A percentile compares a stretch with the other conserved stretches of the same genome.
These are phyloP conservation scores for Thalassoma bifasciatum DNA, from an alignment of 2,113 vertebrate species.

Conservation along the genomic window DNA sequence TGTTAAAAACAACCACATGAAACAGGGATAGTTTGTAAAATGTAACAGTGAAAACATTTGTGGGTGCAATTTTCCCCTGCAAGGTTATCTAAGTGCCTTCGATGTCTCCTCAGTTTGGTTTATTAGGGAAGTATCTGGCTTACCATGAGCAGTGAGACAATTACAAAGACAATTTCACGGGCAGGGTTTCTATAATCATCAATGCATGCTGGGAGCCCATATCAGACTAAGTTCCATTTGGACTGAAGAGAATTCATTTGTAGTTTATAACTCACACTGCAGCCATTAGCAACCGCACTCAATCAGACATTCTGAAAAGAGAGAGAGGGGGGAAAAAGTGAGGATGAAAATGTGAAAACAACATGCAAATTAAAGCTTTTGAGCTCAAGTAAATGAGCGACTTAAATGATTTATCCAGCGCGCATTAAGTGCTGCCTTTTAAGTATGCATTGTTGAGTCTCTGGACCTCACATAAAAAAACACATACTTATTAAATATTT, in stretches of 20 bases:
- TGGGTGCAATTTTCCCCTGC: conserved; percentile 51
- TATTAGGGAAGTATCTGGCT: conserved; percentile 74
- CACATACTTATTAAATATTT: conserved; percentile 34
- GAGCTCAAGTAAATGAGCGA: conserved; percentile 63
- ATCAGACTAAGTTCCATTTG: conserved; percentile 80
- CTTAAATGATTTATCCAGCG: conserved; percentile 68
- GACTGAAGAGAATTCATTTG: conserved; percentile 79
- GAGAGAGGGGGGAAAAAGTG: neutral
- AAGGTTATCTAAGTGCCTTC: conserved; percentile 67
- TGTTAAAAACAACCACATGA: conserved; percentile 38
- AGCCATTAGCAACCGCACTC: conserved; percentile 74
- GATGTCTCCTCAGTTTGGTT: conserved; percentile 66
- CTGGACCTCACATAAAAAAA: conserved; percentile 42
- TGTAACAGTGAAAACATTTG: conserved; percentile 48
- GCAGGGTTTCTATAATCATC: conserved; percentile 81
- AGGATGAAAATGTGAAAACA: conserved; percentile 68
- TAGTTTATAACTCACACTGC: conserved; percentile 77
- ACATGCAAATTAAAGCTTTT: conserved; percentile 73
- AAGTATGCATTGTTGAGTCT: conserved; percentile 52
- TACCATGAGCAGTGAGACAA: conserved; percentile 76
- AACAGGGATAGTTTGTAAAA: conserved; percentile 46
- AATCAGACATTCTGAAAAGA: conserved; percentile 66
- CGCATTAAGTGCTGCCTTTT: conserved; percentile 57
- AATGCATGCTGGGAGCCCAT: conserved; percentile 79
- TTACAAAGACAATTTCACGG: conserved; percentile 81